Evolutionary conservation across 2,797 vertebrate species (phyloP), one percentile per base, ranked within the genome.

Genomic region (Zenarchopterus dispar): DNA sequence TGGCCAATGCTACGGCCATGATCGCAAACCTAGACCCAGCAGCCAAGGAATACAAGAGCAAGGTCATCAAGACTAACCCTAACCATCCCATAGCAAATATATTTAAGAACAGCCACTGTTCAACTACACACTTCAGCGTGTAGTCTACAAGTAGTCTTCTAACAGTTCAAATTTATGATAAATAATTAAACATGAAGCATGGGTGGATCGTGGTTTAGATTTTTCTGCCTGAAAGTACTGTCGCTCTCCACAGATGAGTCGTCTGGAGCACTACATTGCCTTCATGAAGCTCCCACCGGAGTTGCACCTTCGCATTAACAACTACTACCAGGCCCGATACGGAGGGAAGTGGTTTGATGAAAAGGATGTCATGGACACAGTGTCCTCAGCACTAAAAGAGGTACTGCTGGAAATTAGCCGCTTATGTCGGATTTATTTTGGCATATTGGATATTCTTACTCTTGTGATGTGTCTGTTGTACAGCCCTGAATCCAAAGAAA

Each of bases 231-330:
- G 24, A 67, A 49, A 44, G 10, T 7, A 1, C 1, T 62, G 18
- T 56, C 9, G 8, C 21, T 67, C 3, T 71, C 62, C 44, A 36
- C 77, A 94, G 92, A 89, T 93, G 82, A 91, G 93, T 74, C 90
- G 91, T 28, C 46, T 94, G 73, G 92, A 93, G 82, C 92, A 93
- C 56, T 94, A 94, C 80, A 93, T 94, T 90, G 7, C 84, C 52
- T 94, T 92, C 68, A 90, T 93, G 90, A 94, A 93, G 81, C 92
- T 94, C 8, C 94, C 94, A 0, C 90, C 91, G 36, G 91, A 91
- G 46, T 82, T 94, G 69, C 90, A 91, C 64, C 81, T 89, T 24
- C 90, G 92, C 6, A 88, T 94, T 75, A 93, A 23, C 62, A 93
- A 88, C 71, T 94, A 94, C 73, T 92, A 87, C 84, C 88, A 92